phyloP scores from a whole-genome alignment of 2,797 vertebrate genomes.

The Thaleichthys pacificus region DNA sequence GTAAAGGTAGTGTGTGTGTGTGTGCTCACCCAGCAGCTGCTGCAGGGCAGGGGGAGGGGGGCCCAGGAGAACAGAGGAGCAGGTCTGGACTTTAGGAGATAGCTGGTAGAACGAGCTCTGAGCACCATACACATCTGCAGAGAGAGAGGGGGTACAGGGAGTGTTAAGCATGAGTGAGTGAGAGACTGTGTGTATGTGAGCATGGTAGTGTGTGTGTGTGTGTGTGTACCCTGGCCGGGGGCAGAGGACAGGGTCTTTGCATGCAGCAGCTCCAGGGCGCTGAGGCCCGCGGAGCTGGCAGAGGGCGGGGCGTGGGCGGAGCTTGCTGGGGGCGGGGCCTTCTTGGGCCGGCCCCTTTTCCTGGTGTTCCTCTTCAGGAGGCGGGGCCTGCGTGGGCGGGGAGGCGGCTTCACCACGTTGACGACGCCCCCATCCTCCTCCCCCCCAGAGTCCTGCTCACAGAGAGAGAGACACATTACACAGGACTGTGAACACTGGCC shows the following conservation, averaged over 20 bases:
- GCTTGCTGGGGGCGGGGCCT: constrained; percentile 83
- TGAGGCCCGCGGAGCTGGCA: constrained; percentile 80
- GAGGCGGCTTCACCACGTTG: constrained; percentile 81
- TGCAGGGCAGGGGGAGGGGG: constrained; percentile 92
- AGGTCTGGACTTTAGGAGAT: constrained; percentile 97
- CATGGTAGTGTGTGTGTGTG: background rate
- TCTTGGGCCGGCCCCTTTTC: constrained; percentile 96
- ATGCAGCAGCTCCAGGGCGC: constrained; percentile 88
- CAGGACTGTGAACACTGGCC: too few relatives aligned
- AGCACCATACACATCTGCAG: constrained; percentile 89
- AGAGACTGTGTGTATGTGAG: background rate
- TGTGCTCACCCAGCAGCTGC: constrained; percentile 88
- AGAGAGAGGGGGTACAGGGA: background rate
- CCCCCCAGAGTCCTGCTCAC: constrained; percentile 83
- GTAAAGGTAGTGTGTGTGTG: background rate
- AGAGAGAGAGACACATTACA: too few relatives aligned
- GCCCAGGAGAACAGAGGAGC: constrained; percentile 85
- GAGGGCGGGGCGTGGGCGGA: constrained; percentile 79
- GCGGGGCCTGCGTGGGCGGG: constrained; percentile 86
- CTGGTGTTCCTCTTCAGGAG: constrained; percentile 91
- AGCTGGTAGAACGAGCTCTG: constrained; percentile 95
- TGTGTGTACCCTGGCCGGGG: constrained; percentile 85
- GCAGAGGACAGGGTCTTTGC: constrained; percentile 88
- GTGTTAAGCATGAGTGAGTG: background rate
- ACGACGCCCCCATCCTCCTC: constrained; percentile 85